Percentiles rank a stretch among this genome's conserved stretches.
Conservation (phyloP, 2,797 vertebrate species). For the Lateolabrax maculatus region DNA sequence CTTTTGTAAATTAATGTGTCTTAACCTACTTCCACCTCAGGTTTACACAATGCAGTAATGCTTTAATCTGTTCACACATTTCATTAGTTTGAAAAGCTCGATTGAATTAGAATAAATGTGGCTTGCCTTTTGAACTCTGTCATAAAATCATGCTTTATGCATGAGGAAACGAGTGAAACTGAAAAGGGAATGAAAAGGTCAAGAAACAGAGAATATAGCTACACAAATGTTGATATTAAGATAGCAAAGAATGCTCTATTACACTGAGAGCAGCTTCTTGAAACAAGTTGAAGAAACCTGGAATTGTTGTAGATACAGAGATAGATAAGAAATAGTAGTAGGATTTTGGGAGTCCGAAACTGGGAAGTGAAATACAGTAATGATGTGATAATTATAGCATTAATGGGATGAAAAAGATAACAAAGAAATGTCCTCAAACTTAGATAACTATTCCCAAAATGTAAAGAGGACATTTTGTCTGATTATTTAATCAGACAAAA, state of each 20-base stretch:
- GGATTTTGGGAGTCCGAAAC: background rate
- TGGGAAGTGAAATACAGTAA: background rate
- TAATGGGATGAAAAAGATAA: background rate
- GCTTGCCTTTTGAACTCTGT: slow-evolving; percentile 44
- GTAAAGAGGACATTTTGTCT: background rate
- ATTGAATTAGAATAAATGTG: slow-evolving; percentile 64
- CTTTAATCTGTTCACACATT: slow-evolving; percentile 58
- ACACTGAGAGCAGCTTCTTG: background rate
- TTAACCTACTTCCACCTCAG: slow-evolving; percentile 9
- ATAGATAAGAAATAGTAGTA: no score
- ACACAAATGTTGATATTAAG: slow-evolving; percentile 35
- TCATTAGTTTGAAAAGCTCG: slow-evolving; percentile 50
- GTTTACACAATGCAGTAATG: slow-evolving; percentile 30
- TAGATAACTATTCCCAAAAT: background rate
- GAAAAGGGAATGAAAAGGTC: slow-evolving; percentile 52
- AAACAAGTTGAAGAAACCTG: slow-evolving; percentile 6
- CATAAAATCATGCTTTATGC: slow-evolving; percentile 43
- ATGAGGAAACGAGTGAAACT: slow-evolving; percentile 36
- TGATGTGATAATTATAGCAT: background rate
- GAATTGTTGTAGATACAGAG: background rate
- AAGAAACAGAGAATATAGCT: slow-evolving; percentile 34
- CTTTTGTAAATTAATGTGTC: slow-evolving; percentile 25
- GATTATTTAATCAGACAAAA: slow-evolving; percentile 1
- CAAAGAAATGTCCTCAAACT: background rate
- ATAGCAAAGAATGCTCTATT: slow-evolving; percentile 19